Conservation (phyloP, 2,797 vertebrate species). For the Platalea minor region DNA sequence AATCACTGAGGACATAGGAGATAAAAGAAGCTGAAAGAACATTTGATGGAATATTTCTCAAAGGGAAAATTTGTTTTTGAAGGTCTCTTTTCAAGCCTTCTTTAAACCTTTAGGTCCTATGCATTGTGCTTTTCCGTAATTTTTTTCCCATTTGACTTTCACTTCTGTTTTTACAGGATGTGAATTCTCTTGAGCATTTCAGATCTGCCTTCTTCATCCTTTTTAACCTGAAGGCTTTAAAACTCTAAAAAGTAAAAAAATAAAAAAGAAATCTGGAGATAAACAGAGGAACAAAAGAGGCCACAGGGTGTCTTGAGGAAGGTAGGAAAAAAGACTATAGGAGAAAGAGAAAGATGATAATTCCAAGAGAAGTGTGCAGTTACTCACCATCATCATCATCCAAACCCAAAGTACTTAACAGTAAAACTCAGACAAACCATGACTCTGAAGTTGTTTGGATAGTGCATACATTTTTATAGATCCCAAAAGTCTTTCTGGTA, state of each 20-base stretch:
- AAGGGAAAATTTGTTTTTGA: conserved; percentile 67
- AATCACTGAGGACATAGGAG: conserved; percentile 45
- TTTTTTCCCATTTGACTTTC: conserved; percentile 44
- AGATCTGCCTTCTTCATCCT: conserved; percentile 1
- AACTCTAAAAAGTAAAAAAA: conserved; percentile 28
- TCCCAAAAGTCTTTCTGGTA: neutral
- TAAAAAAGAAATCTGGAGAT: neutral
- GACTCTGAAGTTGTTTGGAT: neutral
- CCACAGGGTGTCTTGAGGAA: neutral
- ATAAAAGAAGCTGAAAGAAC: conserved; percentile 64
- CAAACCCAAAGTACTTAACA: neutral
- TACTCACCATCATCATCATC: neutral
- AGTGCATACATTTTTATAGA: neutral
- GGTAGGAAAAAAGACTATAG: neutral
- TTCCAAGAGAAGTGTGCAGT: neutral
- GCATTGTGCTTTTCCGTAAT: neutral
- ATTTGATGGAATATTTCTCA: conserved; percentile 63
- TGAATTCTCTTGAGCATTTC: conserved; percentile 45
- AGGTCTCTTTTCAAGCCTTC: conserved; percentile 33
- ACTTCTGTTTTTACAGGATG: conserved; percentile 42
- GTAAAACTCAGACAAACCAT: neutral
- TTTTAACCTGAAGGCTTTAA: neutral
- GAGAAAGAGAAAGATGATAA: neutral
- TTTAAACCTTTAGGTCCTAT: conserved; percentile 36
- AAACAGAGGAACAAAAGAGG: neutral